phyloP scores from a whole-genome alignment of 2,113 vertebrate species.

The Nymphicus hollandicus region DNA sequence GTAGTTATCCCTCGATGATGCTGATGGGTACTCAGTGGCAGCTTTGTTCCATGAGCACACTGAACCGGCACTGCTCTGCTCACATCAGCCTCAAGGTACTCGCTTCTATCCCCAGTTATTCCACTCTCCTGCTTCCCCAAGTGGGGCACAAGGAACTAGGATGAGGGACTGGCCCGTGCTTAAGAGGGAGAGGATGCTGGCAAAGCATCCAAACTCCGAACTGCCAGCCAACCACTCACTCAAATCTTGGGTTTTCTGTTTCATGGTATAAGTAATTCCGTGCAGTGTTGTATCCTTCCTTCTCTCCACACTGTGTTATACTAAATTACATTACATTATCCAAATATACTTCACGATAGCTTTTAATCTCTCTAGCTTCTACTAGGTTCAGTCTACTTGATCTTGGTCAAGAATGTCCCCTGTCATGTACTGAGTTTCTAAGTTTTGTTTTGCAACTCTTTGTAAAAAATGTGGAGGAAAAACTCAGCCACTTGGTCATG shows the following conservation, averaged over 20 bases:
- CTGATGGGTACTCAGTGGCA: not conserved
- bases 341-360: not conserved
- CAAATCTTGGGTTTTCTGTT: not conserved
- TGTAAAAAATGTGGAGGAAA: not conserved
- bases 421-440: not conserved
- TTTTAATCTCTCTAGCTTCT: not conserved
- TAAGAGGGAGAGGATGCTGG: not conserved
- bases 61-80: not conserved
- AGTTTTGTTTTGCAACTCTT: not conserved
- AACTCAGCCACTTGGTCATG: not conserved
- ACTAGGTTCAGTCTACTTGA: not conserved
- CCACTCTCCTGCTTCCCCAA: rapidly evolving
- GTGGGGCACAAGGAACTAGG: not conserved
- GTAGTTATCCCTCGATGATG: not conserved
- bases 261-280: not conserved
- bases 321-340: no score
- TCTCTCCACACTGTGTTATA: not conserved
- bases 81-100: not conserved
- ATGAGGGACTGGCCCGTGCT: rapidly evolving
- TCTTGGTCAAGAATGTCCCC: not conserved
- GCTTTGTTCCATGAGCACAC: not conserved
- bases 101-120: not conserved
- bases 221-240: not conserved
- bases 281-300: not conserved
- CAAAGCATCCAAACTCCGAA: not conserved